These are phyloP conservation scores for Poecilia picta DNA, from an alignment of 2,797 vertebrate genomes.

Conservation along the genomic window DNA sequence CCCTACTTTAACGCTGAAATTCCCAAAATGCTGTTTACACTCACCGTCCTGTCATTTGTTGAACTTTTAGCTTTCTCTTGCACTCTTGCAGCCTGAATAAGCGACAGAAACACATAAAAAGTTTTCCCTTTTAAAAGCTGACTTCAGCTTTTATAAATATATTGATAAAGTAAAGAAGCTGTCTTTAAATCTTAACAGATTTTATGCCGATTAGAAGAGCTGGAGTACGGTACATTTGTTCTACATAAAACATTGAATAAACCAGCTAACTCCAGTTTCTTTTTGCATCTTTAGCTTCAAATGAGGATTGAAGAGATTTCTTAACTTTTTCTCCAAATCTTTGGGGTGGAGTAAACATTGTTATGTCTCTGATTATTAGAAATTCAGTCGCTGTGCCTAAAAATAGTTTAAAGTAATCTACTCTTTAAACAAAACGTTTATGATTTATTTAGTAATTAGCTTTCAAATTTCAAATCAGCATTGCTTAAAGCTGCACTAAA, in stretches of 20 bases:
- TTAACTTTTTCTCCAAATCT: neutral
- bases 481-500: constrained; percentile 12
- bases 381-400: neutral
- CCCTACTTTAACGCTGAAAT: neutral
- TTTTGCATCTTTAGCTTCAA: neutral
- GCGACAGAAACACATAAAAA: neutral
- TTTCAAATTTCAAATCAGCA: neutral
- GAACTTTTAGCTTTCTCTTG: neutral
- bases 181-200: neutral
- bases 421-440: neutral
- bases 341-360: neutral
- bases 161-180: neutral
- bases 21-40: neutral
- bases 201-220: neutral
- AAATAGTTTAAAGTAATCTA: neutral
- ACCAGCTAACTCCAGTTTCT: neutral
- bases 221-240: neutral
- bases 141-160: neutral
- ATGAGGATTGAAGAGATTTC: neutral
- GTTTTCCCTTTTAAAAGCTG: neutral
- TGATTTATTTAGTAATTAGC: neutral
- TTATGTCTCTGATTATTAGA: neutral
- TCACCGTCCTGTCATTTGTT: neutral
- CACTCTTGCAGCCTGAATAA: neutral
- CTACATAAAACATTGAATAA: neutral